Conservation (phyloP, 2,888 invertebrate species). For the Athalia circularis region DNA sequence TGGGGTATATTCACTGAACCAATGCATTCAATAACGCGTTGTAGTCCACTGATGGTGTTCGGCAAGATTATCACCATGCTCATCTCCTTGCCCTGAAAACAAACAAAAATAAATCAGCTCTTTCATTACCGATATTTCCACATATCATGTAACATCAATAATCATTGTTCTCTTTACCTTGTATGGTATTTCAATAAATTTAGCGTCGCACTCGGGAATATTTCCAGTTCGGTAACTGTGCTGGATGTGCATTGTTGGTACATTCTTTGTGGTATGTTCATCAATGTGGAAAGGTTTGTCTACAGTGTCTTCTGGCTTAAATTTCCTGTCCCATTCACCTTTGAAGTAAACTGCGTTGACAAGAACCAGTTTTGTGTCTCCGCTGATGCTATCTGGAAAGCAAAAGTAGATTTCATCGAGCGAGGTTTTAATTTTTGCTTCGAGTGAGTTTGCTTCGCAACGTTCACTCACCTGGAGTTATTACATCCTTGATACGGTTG, state of each 20-base stretch:
- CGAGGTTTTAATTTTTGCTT: background rate
- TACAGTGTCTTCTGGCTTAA: slow-evolving; percentile 77
- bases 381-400: slow-evolving; percentile 75
- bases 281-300: slow-evolving; percentile 81
- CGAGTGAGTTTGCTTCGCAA: too few species aligned
- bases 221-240: slow-evolving; percentile 75
- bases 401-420: slow-evolving; percentile 13
- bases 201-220: slow-evolving; percentile 76
- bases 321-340: slow-evolving; percentile 84
- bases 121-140: background rate
- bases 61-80: slow-evolving; percentile 88
- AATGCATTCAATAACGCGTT: slow-evolving; percentile 16
- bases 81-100: slow-evolving; percentile 77
- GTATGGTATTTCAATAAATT: slow-evolving; percentile 84
- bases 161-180: slow-evolving; percentile 64
- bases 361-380: slow-evolving; percentile 81
- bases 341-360: slow-evolving; percentile 93
- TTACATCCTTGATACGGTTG: slow-evolving; percentile 86
- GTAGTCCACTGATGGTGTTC: slow-evolving; percentile 78
- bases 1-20: slow-evolving; percentile 64
- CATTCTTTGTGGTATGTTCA: slow-evolving; percentile 76
- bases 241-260: slow-evolving; percentile 84
- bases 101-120: background rate
- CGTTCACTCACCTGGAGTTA: slow-evolving; percentile 75
- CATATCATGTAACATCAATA: background rate